Conservation (phyloP, 2,113 vertebrate species). For the Opisthocomus hoazin region DNA sequence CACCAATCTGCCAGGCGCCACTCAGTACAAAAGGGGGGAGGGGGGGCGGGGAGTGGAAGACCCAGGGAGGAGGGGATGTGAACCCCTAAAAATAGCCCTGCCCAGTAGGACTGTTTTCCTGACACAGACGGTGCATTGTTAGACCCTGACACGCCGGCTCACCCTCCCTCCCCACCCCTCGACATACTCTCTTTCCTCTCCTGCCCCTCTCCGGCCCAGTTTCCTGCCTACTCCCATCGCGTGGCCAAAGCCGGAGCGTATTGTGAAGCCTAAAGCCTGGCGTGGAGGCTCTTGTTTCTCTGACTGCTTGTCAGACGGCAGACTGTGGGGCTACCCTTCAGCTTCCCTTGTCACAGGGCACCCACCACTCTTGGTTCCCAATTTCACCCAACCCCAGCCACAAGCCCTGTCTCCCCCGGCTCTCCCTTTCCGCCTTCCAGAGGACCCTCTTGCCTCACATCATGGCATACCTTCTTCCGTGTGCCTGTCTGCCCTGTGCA, state of each 20-base stretch:
- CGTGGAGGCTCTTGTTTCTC: not conserved
- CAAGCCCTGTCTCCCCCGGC: not conserved
- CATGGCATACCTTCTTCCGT: not conserved
- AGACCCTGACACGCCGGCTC: slow-evolving; percentile 46
- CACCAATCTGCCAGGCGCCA: slow-evolving; percentile 70
- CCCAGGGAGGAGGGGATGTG: slow-evolving; percentile 26
- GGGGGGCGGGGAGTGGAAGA: slow-evolving; percentile 10
- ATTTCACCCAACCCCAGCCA: not conserved
- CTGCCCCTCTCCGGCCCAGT: not conserved
- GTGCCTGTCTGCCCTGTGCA: not conserved
- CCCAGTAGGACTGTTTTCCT: slow-evolving; percentile 69
- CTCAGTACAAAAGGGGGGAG: slow-evolving; percentile 58
- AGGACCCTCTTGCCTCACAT: not conserved
- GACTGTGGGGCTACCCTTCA: not conserved
- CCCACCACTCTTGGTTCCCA: not conserved
- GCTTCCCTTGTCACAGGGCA: not conserved
- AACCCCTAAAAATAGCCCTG: slow-evolving; percentile 73
- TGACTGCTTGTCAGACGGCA: accelerated
- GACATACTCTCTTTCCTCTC: slow-evolving; percentile 15
- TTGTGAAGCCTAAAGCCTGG: not conserved
- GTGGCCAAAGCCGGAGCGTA: not conserved
- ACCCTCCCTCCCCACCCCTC: slow-evolving; percentile 3
- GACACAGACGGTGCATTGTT: slow-evolving; percentile 70
- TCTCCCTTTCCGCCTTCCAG: not conserved
- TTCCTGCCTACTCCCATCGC: slow-evolving; percentile 43